Base-by-base conservation (phyloP, 1,140 invertebrate species). In the Drosophila tropicalis region DNA sequence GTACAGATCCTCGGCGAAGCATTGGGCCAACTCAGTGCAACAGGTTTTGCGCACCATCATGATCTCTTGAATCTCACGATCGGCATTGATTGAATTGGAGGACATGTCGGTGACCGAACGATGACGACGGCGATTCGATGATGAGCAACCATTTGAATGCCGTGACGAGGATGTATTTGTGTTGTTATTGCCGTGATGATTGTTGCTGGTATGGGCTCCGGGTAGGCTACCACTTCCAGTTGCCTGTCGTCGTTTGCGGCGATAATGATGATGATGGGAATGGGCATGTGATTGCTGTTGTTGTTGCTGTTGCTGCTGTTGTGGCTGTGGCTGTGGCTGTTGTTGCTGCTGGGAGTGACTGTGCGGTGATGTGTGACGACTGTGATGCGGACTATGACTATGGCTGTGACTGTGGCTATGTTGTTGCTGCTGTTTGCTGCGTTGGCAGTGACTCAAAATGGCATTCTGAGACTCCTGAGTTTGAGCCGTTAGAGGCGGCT, bases 41-140 rank as follows among this genome's bases (percentile, higher is more conserved):
- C 81, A 84, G 29, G 70, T 68, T 36, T 87, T 86, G 7, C 81
- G 72, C 12, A 91, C 89, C 40, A 91, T 67, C 5, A 51, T 51
- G 10, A 92, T 90, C 68, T 92, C 89, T 67, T 90, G 90, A 40
- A 90, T 92, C 1, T 69, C 58, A 1, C 76, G 81, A 69, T 92
- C 90, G 86, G 41, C 91, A 92, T 84, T 83, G 10, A 87, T 68
- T 15, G 81, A 81, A 2, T 87, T 72, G 57, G 70, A 76, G 32
- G 91, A 91, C 10, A 92, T 61, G 54, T 92, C 91, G 5, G 91
- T 92, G 0, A 86, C 85, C 0, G 91, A 92, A 25, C 87, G 90
- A 76, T 92, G 91, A 0, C 90, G 84, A 4, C 90, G 86, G 67
- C 81, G 44, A 22, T 51, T 51, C 44, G 44, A 51, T 10, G 44